Base-by-base conservation (phyloP, 1,140 invertebrate genomes). In the Eueides isabella region DNA sequence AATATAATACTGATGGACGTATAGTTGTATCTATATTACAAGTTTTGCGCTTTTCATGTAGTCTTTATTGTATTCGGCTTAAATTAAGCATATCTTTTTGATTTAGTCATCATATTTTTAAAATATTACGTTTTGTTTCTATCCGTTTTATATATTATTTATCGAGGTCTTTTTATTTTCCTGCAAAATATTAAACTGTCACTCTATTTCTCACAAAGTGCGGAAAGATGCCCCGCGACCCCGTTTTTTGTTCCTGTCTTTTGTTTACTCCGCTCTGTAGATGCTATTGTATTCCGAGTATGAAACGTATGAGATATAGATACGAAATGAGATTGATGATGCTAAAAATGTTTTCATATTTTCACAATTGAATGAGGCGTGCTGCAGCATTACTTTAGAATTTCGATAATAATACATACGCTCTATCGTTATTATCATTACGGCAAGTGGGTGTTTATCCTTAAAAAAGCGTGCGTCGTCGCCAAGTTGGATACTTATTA, bases 371-470 rank as follows among this genome's bases (percentile, higher is more conserved):
- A 55, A 55, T 4, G 19, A 19, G n/a, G 48, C 23, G 48, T 23
- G 48, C 48, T 55, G 48, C 23, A 23, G 0, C 41, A 44, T 14
- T 5, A 19, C 48, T 23, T 55, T 55, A 48, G 35, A 38, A 38
- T 16, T 38, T 38, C 14, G n/a, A 48, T 19, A 23, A 11, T 44
- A 19, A 44, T 44, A n/a, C 16, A 44, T n/a, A 19, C 41, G 41
- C 5, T 19, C 2, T 38, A n/a, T 44, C 1, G 41, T n/a, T 44
- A 44, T 44, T 23, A n/a, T 44, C n/a, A 44, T 23, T 44, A n/a
- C 31, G 41, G 74, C 67, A 72, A 79, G 75, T 77, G 81, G 76
- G 77, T 79, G 63, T 64, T 73, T 67, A 74, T 79, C 76, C 79
- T 72, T 74, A 33, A 75, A 73, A 70, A 61, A 80, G 76, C 71